Evolutionary conservation across 1,140 invertebrate genomes (phyloP).

Genomic region (Agraylea sexmaculata): DNA sequence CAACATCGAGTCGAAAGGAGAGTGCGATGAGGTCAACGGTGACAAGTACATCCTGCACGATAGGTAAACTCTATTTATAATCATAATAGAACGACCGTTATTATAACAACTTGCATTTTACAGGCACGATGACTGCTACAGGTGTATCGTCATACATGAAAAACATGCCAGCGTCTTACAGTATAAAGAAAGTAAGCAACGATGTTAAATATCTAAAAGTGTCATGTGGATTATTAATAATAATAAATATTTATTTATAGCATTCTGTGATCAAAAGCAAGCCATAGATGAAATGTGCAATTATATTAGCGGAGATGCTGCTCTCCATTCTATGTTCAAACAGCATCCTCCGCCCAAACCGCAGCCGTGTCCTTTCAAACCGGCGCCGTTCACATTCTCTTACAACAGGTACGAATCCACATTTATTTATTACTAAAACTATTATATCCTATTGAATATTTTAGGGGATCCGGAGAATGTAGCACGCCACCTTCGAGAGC

Average conservation of each 20-base stretch:
- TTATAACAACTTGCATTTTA: conserved; percentile 22
- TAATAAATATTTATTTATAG: conserved; percentile 31
- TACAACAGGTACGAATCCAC: conserved; percentile 45
- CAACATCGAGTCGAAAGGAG: conserved; percentile 60
- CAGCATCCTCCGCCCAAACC: conserved; percentile 49
- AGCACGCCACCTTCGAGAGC: conserved; percentile 70
- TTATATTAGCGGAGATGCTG: conserved; percentile 57
- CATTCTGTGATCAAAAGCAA: conserved; percentile 44
- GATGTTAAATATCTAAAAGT: background rate
- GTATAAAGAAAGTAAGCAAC: conserved; percentile 91
- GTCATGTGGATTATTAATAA: conserved; percentile 4
- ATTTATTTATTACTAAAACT: background rate
- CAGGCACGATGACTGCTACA: conserved; percentile 52
- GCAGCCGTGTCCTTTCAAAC: conserved; percentile 59
- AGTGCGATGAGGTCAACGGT: conserved; percentile 54
- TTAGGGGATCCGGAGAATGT: conserved; percentile 69
- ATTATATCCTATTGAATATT: background rate
- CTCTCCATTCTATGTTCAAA: conserved; percentile 61
- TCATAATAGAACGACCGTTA: background rate
- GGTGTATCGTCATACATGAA: conserved; percentile 85
- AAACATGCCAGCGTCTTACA: conserved; percentile 86
- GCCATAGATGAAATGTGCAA: conserved; percentile 49
- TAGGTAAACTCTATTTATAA: conserved; percentile 38
- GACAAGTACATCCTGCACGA: conserved; percentile 68
- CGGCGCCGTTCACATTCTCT: conserved; percentile 67